phyloP scores from a whole-genome alignment of 2,113 vertebrate species.

The Neoarius graeffei region DNA sequence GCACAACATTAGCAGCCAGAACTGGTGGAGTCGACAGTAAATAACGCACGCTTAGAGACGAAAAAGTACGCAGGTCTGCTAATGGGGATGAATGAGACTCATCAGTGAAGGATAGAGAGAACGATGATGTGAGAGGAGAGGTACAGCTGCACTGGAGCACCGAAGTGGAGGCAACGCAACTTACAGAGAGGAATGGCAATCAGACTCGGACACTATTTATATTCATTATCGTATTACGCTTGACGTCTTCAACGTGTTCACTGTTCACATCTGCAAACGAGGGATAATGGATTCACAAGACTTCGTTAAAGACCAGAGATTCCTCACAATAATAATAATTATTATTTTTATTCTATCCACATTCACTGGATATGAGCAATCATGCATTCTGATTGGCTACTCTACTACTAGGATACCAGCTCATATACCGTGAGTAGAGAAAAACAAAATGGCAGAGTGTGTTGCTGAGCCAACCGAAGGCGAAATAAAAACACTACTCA shows the following conservation, averaged over 20 bases:
- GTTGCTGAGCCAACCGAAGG: too few species aligned
- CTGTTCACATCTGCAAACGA: constrained; percentile 66
- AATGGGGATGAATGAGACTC: constrained; percentile 55
- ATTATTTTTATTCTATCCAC: not conserved
- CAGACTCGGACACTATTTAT: constrained; percentile 66
- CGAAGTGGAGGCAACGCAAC: constrained; percentile 14
- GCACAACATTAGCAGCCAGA: constrained; percentile 17
- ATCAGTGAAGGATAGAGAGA: constrained; percentile 46
- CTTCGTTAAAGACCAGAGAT: not conserved
- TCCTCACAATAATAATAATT: not conserved
- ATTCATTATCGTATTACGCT: constrained; percentile 75
- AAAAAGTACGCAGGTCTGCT: constrained; percentile 31
- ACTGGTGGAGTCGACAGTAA: constrained; percentile 24
- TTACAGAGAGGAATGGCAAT: constrained; percentile 34
- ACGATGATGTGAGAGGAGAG: constrained; percentile 31
- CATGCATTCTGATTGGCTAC: too few species aligned
- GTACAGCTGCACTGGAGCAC: constrained; percentile 40
- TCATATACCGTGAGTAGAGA: too few species aligned
- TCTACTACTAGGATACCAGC: too few species aligned
- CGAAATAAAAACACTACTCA: too few species aligned
- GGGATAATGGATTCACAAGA: constrained; percentile 56
- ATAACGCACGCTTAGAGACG: constrained; percentile 35
- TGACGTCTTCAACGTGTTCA: constrained; percentile 55
- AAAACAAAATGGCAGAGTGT: too few species aligned
- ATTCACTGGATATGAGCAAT: too few species aligned